Percentiles rank a stretch among this genome's conserved stretches.
Conservation (phyloP, 2,888 invertebrate genomes). For the Allolobophora icterica region DNA sequence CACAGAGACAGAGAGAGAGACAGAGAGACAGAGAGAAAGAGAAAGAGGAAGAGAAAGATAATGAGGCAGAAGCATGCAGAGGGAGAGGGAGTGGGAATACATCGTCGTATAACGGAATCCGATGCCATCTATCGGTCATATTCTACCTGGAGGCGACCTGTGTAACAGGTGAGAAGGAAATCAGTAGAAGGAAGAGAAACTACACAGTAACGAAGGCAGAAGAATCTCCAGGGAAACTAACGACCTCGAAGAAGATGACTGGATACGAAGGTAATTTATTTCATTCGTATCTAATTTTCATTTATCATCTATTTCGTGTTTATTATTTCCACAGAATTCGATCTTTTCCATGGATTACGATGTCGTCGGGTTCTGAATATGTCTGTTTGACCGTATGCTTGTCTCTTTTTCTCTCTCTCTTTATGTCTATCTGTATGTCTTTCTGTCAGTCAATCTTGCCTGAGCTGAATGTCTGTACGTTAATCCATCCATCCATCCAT, state of each 20-base stretch:
- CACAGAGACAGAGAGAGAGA: background rate
- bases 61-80: background rate
- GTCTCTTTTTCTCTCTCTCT: background rate
- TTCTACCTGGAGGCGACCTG: background rate
- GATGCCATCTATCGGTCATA: background rate
- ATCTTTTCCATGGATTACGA: too few species aligned
- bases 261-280: background rate
- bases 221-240: background rate
- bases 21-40: background rate
- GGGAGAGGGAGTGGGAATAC: background rate
- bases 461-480: background rate
- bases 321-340: too few species aligned
- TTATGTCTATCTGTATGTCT: background rate
- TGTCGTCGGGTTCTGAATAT: background rate
- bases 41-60: background rate
- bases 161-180: background rate
- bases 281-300: background rate
- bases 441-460: background rate
- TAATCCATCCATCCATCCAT: too few species aligned
- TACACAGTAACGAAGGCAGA: background rate
- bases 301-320: too few species aligned
- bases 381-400: too few species aligned
- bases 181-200: background rate
- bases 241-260: background rate
- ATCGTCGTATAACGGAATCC: background rate